phyloP scores from a whole-genome alignment of 2,888 invertebrate genomes.

The Steinernema carpocapsae region DNA sequence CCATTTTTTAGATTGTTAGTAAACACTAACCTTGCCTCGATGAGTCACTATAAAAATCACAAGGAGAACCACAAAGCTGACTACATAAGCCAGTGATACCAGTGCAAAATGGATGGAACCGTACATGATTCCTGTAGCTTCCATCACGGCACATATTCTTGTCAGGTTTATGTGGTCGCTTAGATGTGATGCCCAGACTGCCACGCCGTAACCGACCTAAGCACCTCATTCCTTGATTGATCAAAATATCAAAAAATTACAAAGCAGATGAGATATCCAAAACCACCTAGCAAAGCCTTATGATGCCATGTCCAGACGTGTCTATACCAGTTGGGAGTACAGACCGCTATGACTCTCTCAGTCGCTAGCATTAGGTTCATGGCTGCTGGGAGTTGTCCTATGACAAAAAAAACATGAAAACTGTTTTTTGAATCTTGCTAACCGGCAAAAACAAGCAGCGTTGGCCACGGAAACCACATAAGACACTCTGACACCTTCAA shows the following conservation, averaged over 20 bases:
- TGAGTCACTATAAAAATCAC: slow-evolving; percentile 41
- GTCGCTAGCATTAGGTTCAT: slow-evolving; percentile 48
- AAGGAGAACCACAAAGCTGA: slow-evolving; percentile 43
- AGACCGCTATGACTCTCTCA: slow-evolving; percentile 49
- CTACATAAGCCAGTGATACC: slow-evolving; percentile 45
- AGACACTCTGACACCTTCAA: slow-evolving; percentile 46
- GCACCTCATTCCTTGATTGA: not conserved
- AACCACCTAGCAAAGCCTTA: slow-evolving; percentile 40
- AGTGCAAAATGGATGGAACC: slow-evolving; percentile 47
- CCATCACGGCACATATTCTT: slow-evolving; percentile 50
- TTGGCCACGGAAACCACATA: slow-evolving; percentile 47
- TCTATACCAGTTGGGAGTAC: slow-evolving; percentile 47
- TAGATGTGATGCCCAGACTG: not conserved
- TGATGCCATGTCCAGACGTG: slow-evolving; percentile 47
- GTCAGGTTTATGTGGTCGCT: not conserved
- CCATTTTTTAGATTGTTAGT: not conserved
- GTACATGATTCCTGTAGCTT: slow-evolving; percentile 50
- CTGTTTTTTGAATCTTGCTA: too few relatives aligned
- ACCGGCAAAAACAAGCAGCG: slow-evolving; percentile 49
- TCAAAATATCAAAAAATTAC: slow-evolving; percentile 31
- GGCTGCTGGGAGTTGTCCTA: slow-evolving; percentile 49
- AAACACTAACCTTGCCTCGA: slow-evolving; percentile 38
- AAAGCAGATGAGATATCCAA: slow-evolving; percentile 41
- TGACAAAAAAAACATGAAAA: not conserved
- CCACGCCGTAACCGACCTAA: slow-evolving; percentile 10